phyloP scores from a whole-genome alignment of 2,888 invertebrate genomes.

The Coelinius sp. region DNA sequence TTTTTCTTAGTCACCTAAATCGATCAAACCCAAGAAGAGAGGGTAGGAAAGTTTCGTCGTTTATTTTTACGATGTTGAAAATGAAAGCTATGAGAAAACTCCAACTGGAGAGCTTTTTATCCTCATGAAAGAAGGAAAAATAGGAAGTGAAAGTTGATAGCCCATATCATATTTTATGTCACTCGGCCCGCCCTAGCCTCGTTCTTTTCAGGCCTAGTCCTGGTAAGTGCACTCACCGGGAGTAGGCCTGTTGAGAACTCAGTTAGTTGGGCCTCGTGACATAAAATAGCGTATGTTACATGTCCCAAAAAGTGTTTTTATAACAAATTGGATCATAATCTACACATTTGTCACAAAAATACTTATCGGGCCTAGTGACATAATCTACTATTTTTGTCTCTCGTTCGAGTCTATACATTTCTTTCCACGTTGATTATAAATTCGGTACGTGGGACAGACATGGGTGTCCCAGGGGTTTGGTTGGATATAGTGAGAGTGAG shows the following conservation, averaged over 20 bases:
- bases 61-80: conserved; percentile 19
- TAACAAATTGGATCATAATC: too few relatives aligned
- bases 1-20: background rate
- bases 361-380: too few relatives aligned
- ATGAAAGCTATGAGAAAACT: conserved; percentile 23
- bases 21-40: background rate
- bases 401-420: conserved; percentile 1
- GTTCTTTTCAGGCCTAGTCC: too few relatives aligned
- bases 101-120: conserved; percentile 22
- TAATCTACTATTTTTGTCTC: background rate
- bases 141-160: conserved; percentile 15
- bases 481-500: background rate
- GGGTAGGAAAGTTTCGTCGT: background rate
- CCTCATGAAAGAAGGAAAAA: background rate
- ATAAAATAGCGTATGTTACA: too few relatives aligned
- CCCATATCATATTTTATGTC: background rate
- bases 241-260: too few relatives aligned
- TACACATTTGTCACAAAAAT: too few relatives aligned
- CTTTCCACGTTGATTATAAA: conserved; percentile 36
- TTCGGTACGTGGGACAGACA: conserved; percentile 28
- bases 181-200: too few relatives aligned
- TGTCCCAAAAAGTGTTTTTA: too few relatives aligned
- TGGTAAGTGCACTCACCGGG: too few relatives aligned
- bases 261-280: too few relatives aligned
- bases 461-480: conserved; percentile 15